A percentile compares a stretch with the other conserved stretches of the same genome.
phyloP scores from a whole-genome alignment of 2,888 invertebrate genomes.

The Tridacna gigas region DNA sequence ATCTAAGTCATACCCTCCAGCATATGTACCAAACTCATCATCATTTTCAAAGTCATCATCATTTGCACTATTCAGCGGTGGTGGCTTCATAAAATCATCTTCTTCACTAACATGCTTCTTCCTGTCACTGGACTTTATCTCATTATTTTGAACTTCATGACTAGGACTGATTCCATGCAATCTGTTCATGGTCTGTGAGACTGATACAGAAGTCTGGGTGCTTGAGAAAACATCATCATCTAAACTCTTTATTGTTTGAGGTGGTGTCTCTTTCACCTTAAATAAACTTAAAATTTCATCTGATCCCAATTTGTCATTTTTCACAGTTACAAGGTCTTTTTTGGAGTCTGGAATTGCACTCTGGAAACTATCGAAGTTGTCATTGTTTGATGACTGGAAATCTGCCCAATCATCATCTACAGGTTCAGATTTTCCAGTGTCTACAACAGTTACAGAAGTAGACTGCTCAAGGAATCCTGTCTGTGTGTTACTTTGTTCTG shows the following conservation, averaged over 20 bases:
- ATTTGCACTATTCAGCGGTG: conserved; percentile 73
- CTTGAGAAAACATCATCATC: conserved; percentile 48
- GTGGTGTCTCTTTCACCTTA: conserved; percentile 72
- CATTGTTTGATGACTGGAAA: conserved; percentile 35
- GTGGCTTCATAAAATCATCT: conserved; percentile 71
- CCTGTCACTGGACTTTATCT: conserved; percentile 7
- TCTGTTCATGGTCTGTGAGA: conserved; percentile 42
- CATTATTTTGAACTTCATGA: conserved; percentile 17
- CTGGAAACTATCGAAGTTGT: neutral
- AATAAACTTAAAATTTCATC: conserved; percentile 76
- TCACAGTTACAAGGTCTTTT: conserved; percentile 59
- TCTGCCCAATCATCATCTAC: conserved; percentile 37
- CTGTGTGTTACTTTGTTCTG: conserved; percentile 2
- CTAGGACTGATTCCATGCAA: conserved; percentile 41
- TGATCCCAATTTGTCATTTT: conserved; percentile 71
- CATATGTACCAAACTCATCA: conserved; percentile 72
- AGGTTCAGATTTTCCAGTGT: conserved; percentile 15
- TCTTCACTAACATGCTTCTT: conserved; percentile 63
- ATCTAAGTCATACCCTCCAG: conserved; percentile 77
- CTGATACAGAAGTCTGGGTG: conserved; percentile 9
- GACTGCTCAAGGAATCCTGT: neutral
- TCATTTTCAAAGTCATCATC: conserved; percentile 71
- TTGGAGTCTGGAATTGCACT: conserved; percentile 25
- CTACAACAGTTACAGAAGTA: neutral
- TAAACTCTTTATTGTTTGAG: conserved; percentile 34